Conservation (phyloP, 2,797 vertebrate species). For the Alfaro cultratus region DNA sequence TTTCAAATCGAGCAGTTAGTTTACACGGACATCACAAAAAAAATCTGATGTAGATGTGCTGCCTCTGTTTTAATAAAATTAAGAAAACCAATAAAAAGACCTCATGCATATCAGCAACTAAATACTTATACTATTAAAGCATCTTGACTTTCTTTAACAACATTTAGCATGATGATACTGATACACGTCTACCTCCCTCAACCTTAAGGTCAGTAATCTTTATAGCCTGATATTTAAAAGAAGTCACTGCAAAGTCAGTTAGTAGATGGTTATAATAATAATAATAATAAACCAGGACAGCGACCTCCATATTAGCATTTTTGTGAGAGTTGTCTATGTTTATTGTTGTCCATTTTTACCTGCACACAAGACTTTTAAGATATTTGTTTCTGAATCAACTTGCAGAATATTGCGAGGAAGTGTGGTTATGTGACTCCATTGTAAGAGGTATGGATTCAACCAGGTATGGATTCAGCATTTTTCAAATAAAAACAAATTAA, state of each 20-base stretch:
- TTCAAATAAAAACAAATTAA: not conserved
- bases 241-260: constrained; percentile 8
- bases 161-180: not conserved
- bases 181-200: not conserved
- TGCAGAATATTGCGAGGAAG: not conserved
- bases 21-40: constrained; percentile 50
- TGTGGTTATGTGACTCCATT: not conserved
- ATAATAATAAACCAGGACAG: not conserved
- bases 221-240: constrained; percentile 25
- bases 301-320: not conserved
- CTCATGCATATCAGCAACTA: constrained; percentile 22
- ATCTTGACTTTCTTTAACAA: constrained; percentile 8
- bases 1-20: constrained; percentile 35
- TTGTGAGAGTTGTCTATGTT: not conserved
- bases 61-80: constrained; percentile 44
- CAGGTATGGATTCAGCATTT: not conserved
- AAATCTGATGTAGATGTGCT: constrained; percentile 19
- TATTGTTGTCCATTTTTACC: not conserved
- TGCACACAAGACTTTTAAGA: not conserved
- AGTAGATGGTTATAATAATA: not conserved
- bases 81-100: constrained; percentile 50
- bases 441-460: not conserved
- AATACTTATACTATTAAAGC: constrained; percentile 12
- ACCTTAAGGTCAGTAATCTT: constrained; percentile 1
- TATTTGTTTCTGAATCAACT: not conserved